Percentiles rank a stretch among this genome's conserved stretches.
These are phyloP conservation scores for Ascidia mentula DNA, from an alignment of 23 tunicate species.

Conservation along the genomic window DNA sequence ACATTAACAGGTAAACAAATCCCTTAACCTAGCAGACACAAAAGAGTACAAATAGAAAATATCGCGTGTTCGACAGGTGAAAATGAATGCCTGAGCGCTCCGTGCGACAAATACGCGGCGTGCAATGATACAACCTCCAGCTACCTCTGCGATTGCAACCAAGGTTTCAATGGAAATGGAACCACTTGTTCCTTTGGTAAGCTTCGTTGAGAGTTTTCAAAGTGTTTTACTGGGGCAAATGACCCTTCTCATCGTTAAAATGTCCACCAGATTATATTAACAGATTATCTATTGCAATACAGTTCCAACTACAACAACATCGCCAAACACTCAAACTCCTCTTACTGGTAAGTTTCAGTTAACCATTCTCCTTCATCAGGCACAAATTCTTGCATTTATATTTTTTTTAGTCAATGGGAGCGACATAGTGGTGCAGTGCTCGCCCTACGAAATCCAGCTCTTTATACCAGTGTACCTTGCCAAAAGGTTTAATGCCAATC, in stretches of 20 bases:
- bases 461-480: not conserved
- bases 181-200: conserved; percentile 11
- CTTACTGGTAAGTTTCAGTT: too few relatives aligned
- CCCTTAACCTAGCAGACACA: too few relatives aligned
- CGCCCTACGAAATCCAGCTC: not conserved
- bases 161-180: conserved; percentile 31
- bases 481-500: not conserved
- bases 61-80: not conserved
- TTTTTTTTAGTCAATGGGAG: not conserved
- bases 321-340: too few relatives aligned
- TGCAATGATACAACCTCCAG: conserved; percentile 9
- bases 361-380: too few relatives aligned
- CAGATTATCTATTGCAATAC: too few relatives aligned
- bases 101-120: conserved; percentile 15
- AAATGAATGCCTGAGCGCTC: not conserved
- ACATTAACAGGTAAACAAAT: conserved; percentile 3
- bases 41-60: too few relatives aligned
- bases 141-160: conserved; percentile 18
- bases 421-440: not conserved
- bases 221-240: not conserved
- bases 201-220: not conserved
- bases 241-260: too few relatives aligned
- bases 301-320: too few relatives aligned
- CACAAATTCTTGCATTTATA: too few relatives aligned
- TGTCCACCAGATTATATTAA: too few relatives aligned